Base-by-base conservation (phyloP, 2,113 vertebrate genomes). In the Upupa epops region DNA sequence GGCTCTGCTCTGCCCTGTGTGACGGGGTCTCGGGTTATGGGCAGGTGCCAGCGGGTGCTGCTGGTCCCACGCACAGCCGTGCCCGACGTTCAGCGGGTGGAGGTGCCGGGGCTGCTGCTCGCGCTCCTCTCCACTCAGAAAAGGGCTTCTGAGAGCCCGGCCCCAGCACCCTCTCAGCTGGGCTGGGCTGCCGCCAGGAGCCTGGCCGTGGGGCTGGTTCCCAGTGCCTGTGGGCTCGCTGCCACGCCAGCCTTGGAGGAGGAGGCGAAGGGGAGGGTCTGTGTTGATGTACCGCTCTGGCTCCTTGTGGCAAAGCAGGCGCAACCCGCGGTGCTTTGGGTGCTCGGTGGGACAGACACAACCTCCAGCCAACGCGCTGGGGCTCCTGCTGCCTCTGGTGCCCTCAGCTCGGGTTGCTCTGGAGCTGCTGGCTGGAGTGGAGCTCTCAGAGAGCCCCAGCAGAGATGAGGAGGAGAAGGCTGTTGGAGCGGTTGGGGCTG, bases 211-310 rank as follows among this genome's bases (percentile, higher is more conserved):
- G 4, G 37, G 61, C 5, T 6, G 45, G 9, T 32, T 24, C 63
- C 5, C 24, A 48, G 76, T 6, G 31, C 42, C 46, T 65, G 36
- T 52, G 65, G 82, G 70, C 36, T 77, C 76, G 4, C 87, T 88
- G 95, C 95, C 76, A 18, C 88, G 89, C 1, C 58, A 82, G 34
- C 77, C 9, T 94, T 72, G 37, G 49, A 29, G 17, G 24, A 18
- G 32, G 51, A 86, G 76, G 83, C 72, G 82, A 83, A 72, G 59
- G 40, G 59, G 77, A 84, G 91, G 91, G 79, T 88, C 69, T 58
- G 87, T 90, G 37, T 92, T 97, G 95, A 97, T 97, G n/a, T n/a
- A 58, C 89, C 54, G 24, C 26, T 29, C 37, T 13, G 65, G 21
- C 17, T 25, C 74, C 40, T 49, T 34, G 6, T 0, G 34, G 40